Evolutionary conservation across 2,113 vertebrate genomes (phyloP).

Genomic region (Myrmecobius fasciatus): DNA sequence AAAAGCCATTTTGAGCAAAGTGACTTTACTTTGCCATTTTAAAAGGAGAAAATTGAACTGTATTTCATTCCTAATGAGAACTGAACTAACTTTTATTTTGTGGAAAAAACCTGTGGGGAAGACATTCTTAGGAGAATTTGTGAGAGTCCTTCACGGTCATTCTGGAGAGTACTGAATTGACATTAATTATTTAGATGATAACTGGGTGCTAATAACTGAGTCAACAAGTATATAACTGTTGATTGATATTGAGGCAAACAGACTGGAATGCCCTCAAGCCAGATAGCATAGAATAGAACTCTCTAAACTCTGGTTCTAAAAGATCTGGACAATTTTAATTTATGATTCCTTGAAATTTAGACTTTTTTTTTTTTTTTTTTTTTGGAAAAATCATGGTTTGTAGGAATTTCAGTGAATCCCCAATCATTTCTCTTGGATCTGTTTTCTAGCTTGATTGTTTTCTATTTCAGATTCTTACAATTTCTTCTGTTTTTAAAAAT

Average conservation of each 20-base stretch:
- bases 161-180: not conserved
- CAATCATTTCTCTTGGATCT: not conserved
- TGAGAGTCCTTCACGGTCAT: not conserved
- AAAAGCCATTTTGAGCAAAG: not conserved
- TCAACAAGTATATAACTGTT: no score
- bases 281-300: no score
- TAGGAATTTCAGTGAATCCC: not conserved
- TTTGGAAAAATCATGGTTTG: not conserved
- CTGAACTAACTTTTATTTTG: not conserved
- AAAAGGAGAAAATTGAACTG: not conserved
- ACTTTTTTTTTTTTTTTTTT: not conserved
- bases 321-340: not conserved
- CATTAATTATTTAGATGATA: no score
- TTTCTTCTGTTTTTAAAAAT: not conserved
- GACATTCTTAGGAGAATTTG: not conserved
- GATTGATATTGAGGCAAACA: no score
- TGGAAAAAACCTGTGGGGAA: not conserved
- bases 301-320: not conserved
- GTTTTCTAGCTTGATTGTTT: not conserved
- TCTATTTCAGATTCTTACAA: not conserved
- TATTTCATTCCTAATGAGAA: not conserved
- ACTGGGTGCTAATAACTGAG: no score
- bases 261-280: no score
- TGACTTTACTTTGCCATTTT: not conserved
- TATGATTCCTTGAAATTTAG: not conserved